These are phyloP conservation scores for Charanyca ferruginea DNA, from an alignment of 2,888 invertebrate genomes.

Conservation along the genomic window DNA sequence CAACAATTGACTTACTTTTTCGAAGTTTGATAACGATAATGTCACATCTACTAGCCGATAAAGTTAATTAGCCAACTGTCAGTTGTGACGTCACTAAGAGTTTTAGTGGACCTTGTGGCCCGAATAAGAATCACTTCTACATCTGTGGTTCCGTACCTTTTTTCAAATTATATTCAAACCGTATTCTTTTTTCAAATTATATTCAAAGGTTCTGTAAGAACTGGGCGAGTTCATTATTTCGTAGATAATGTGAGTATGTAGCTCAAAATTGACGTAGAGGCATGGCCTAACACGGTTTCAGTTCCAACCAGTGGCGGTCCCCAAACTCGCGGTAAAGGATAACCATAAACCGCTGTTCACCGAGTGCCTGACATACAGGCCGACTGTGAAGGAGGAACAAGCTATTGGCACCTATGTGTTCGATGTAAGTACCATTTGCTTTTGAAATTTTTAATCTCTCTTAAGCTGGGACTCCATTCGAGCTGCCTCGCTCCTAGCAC, in stretches of 20 bases:
- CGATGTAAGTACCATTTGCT: constrained; percentile 91
- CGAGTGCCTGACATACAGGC: constrained; percentile 95
- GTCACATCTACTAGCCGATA: neutral
- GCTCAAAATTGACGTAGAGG: constrained; percentile 74
- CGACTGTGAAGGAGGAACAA: constrained; percentile 95
- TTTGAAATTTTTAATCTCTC: neutral
- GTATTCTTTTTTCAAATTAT: neutral
- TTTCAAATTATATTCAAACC: too few species aligned
- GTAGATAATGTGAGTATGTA: constrained; percentile 49
- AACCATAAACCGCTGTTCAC: constrained; percentile 97
- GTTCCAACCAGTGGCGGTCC: constrained; percentile 79
- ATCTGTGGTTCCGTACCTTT: too few species aligned
- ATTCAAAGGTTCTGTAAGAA: constrained; percentile 25
- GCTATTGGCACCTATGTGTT: constrained; percentile 94
- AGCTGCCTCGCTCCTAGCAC: too few species aligned
- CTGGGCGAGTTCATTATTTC: constrained; percentile 26
- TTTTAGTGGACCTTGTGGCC: too few species aligned
- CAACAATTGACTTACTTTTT: constrained; percentile 7
- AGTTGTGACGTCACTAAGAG: neutral
- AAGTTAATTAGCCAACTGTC: neutral
- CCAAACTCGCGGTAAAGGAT: constrained; percentile 90
- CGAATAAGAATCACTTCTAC: too few species aligned
- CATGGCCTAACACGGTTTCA: constrained; percentile 80
- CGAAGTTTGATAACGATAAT: neutral
- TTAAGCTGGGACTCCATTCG: neutral